phyloP scores from a whole-genome alignment of 2,888 invertebrate species.

The Tanypteryx hageni region DNA sequence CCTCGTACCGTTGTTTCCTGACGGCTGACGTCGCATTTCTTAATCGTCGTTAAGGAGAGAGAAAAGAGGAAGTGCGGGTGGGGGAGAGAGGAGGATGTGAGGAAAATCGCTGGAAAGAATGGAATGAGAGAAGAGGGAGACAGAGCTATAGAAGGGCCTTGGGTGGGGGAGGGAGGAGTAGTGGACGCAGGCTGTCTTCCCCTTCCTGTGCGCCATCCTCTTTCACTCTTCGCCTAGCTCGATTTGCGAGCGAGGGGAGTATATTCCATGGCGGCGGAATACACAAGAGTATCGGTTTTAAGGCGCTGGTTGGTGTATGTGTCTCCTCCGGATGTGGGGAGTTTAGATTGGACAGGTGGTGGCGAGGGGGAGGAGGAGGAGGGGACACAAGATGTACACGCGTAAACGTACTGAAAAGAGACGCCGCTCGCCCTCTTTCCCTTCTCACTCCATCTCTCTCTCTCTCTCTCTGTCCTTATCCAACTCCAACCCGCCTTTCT shows the following conservation, averaged over 20 bases:
- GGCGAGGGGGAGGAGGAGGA: too few relatives aligned
- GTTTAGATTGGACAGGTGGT: not conserved
- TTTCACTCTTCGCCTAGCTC: not conserved
- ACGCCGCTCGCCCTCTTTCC: not conserved
- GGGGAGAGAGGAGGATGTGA: too few relatives aligned
- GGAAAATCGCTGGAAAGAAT: too few relatives aligned
- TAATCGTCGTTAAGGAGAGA: too few relatives aligned
- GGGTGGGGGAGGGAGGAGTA: too few relatives aligned
- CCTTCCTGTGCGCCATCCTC: too few relatives aligned
- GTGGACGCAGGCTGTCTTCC: not conserved
- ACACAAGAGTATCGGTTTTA: slow-evolving; percentile 20
- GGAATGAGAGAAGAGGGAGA: too few relatives aligned
- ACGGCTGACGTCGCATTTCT: too few relatives aligned
- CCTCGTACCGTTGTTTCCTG: too few relatives aligned
- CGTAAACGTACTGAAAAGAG: slow-evolving; percentile 3
- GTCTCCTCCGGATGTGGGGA: slow-evolving; percentile 24
- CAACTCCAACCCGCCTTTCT: not conserved
- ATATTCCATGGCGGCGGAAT: not conserved
- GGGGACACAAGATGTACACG: not conserved
- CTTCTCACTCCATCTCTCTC: not conserved
- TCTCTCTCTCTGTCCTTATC: not conserved
- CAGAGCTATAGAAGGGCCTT: too few relatives aligned
- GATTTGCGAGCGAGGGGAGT: slow-evolving; percentile 27
- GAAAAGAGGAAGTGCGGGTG: too few relatives aligned
- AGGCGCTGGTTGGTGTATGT: slow-evolving; percentile 24